These are phyloP conservation scores for Rhagium mordax DNA, from an alignment of 2,888 invertebrate genomes.

Conservation along the genomic window DNA sequence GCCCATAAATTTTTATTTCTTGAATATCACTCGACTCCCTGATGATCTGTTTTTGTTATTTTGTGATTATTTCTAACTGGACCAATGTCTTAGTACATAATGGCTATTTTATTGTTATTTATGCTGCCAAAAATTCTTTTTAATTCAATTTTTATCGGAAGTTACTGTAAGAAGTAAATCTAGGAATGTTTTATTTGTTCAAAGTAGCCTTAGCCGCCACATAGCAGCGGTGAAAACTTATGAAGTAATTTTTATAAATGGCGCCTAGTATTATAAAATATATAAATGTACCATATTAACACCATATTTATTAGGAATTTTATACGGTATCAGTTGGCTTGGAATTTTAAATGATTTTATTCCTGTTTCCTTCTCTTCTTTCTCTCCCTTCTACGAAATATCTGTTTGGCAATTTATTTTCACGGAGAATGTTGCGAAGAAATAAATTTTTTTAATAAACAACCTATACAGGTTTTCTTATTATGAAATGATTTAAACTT, in stretches of 20 bases:
- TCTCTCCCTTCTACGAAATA: too few species aligned
- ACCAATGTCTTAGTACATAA: conserved; percentile 22
- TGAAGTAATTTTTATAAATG: conserved; percentile 25
- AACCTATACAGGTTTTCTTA: too few species aligned
- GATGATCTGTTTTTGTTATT: conserved; percentile 5
- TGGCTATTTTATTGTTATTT: neutral
- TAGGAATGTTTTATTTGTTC: conserved; percentile 5
- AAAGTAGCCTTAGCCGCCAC: conserved; percentile 25
- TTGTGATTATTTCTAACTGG: conserved; percentile 12
- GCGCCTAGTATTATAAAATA: conserved; percentile 23
- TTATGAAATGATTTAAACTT: conserved; percentile 15
- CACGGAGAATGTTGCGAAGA: too few species aligned
- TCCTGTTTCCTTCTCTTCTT: neutral
- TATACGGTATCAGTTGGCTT: conserved; percentile 1
- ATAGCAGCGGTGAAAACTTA: neutral
- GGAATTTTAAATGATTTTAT: conserved; percentile 2
- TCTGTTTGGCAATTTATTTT: too few species aligned
- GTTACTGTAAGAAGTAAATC: neutral
- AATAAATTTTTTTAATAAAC: neutral
- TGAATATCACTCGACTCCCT: neutral
- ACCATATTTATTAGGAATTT: conserved; percentile 29
- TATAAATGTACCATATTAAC: conserved; percentile 33
- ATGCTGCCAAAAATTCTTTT: conserved; percentile 17
- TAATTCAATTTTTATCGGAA: neutral
- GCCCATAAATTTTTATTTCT: too few species aligned